These are phyloP conservation scores for Tetramorium parvispinum DNA, from an alignment of 1,140 invertebrate genomes.

Conservation along the genomic window DNA sequence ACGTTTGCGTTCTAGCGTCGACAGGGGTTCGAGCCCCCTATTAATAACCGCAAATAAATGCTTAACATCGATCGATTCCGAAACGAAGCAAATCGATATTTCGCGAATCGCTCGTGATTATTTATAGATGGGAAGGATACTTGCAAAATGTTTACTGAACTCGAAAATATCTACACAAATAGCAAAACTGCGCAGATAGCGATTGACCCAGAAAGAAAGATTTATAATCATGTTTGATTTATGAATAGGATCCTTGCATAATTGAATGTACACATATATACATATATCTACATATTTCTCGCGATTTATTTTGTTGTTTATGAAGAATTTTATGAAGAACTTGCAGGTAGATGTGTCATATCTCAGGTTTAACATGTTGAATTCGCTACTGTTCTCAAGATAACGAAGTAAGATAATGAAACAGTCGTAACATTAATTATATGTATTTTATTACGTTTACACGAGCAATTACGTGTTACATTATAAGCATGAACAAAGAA, in stretches of 20 bases:
- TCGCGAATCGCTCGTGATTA: background rate
- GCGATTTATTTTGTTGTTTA: background rate
- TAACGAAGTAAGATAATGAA: conserved; percentile 5
- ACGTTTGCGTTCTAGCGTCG: background rate
- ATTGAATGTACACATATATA: background rate
- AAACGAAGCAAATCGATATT: conserved; percentile 16
- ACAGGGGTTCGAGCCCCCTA: background rate
- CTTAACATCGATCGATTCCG: background rate
- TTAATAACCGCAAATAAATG: conserved; percentile 29
- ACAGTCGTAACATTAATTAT: background rate
- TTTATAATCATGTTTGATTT: background rate
- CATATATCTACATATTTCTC: background rate
- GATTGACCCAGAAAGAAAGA: background rate
- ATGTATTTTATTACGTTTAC: background rate
- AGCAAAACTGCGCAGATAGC: background rate
- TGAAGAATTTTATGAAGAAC: background rate
- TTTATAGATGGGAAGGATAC: background rate
- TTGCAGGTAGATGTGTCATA: background rate
- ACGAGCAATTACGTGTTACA: background rate
- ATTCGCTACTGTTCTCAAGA: background rate
- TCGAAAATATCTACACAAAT: background rate
- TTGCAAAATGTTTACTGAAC: background rate
- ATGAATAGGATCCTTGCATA: background rate
- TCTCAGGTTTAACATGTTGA: background rate
- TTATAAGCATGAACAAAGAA: background rate